Evolutionary conservation across 2,888 invertebrate genomes (phyloP).

Genomic region (Rhagonycha fulva): DNA sequence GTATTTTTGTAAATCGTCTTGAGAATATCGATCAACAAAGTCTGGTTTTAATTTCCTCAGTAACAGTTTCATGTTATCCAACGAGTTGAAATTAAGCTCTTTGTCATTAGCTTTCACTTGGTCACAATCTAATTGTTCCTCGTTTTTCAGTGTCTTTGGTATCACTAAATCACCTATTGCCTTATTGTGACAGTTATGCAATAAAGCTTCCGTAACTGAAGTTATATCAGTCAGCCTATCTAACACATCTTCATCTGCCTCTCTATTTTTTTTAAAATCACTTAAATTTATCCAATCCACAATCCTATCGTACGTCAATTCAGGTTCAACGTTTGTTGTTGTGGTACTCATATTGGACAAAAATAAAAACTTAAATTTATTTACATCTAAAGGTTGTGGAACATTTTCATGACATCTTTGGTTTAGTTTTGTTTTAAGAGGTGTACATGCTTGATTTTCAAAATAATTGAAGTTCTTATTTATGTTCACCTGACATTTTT

Average conservation of each 20-base stretch:
- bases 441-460: neutral
- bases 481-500: neutral
- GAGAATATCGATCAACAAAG: conserved; percentile 6
- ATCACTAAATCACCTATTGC: neutral
- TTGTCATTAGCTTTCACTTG: neutral
- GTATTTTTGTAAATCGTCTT: conserved; percentile 22
- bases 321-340: conserved; percentile 21
- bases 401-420: conserved; percentile 20
- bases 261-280: conserved; percentile 42
- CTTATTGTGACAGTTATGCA: neutral
- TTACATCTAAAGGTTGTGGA: conserved; percentile 36
- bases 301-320: conserved; percentile 43
- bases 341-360: conserved; percentile 32
- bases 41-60: conserved; percentile 29
- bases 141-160: neutral
- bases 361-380: conserved; percentile 36
- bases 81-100: conserved; percentile 13
- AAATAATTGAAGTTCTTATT: neutral
- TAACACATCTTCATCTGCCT: conserved; percentile 32
- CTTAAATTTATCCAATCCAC: conserved; percentile 49
- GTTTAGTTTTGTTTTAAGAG: conserved; percentile 4
- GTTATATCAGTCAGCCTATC: conserved; percentile 47
- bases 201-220: conserved; percentile 39
- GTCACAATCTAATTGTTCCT: neutral
- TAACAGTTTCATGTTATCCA: conserved; percentile 30